These are phyloP conservation scores for Rhabdornis inornatus DNA, from an alignment of 2,113 vertebrate species.

Conservation along the genomic window DNA sequence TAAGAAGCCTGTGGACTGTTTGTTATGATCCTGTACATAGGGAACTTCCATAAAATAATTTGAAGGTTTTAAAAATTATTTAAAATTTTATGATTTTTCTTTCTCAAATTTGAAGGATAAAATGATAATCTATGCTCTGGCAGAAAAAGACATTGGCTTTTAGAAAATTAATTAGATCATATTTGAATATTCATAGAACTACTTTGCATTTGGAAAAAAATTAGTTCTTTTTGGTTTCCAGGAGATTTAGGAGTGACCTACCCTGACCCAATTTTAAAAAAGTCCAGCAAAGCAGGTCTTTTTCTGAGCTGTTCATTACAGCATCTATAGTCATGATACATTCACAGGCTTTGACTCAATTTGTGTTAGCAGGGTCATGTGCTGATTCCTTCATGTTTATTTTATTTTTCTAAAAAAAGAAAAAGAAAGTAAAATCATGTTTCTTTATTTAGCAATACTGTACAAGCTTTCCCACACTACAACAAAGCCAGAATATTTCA, in stretches of 20 bases:
- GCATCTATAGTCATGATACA: background rate
- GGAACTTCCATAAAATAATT: background rate
- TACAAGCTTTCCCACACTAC: background rate
- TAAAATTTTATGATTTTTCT: conserved; percentile 6
- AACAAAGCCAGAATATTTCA: conserved; percentile 60
- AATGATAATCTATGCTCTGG: conserved; percentile 38
- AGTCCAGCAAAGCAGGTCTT: background rate
- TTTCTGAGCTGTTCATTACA: conserved; percentile 13
- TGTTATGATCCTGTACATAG: background rate
- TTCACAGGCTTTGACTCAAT: background rate
- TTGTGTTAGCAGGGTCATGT: background rate
- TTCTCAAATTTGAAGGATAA: conserved; percentile 42
- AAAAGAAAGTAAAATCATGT: background rate
- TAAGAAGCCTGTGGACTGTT: background rate
- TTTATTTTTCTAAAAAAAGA: conserved; percentile 19
- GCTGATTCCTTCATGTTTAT: background rate
- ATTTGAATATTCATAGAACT: conserved; percentile 70
- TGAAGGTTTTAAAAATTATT: background rate
- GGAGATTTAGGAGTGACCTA: conserved; percentile 41
- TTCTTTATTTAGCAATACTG: conserved; percentile 38
- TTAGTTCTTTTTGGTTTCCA: conserved; percentile 56
- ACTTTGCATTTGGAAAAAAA: conserved; percentile 60
- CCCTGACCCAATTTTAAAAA: conserved; percentile 38
- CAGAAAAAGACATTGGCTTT: conserved; percentile 53
- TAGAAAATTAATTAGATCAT: conserved; percentile 67